A percentile compares a stretch with the other conserved stretches of the same genome.
Evolutionary conservation across 2,113 vertebrate genomes (phyloP).

Genomic region (Tychaedon coryphoeus): DNA sequence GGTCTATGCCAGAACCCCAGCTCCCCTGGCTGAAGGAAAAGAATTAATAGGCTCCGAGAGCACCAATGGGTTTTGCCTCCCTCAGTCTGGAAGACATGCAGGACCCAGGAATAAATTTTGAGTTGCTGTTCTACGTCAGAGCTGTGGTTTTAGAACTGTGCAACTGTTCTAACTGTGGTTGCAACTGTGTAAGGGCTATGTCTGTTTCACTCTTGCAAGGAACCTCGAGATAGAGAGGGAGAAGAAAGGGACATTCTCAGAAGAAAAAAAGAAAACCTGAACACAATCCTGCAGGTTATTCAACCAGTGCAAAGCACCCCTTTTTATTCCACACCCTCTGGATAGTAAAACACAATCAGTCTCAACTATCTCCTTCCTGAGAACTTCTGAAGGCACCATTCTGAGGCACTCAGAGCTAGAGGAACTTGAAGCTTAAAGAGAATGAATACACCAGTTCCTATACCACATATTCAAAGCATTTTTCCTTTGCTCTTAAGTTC

Average conservation of each 20-base stretch:
- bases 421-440: not conserved
- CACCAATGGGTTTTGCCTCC: not conserved
- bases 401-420: not conserved
- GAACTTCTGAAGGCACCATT: not conserved
- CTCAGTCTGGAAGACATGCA: not conserved
- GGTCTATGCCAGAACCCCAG: not conserved
- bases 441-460: not conserved
- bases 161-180: too few species aligned
- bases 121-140: not conserved
- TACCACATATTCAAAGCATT: not conserved
- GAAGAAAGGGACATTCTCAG: not conserved
- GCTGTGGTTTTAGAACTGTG: not conserved
- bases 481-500: not conserved
- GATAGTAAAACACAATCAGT: not conserved
- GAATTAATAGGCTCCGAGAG: not conserved
- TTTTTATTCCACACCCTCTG: not conserved
- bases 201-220: not conserved
- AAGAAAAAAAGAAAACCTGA: not conserved
- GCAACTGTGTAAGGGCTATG: not conserved
- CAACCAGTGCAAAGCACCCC: not conserved
- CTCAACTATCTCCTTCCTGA: not conserved
- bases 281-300: not conserved
- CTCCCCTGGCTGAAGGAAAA: not conserved
- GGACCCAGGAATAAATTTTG: not conserved
- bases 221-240: accelerated